These are phyloP conservation scores for Hemichromis elongatus DNA, from an alignment of 2,113 vertebrate genomes.

Conservation along the genomic window DNA sequence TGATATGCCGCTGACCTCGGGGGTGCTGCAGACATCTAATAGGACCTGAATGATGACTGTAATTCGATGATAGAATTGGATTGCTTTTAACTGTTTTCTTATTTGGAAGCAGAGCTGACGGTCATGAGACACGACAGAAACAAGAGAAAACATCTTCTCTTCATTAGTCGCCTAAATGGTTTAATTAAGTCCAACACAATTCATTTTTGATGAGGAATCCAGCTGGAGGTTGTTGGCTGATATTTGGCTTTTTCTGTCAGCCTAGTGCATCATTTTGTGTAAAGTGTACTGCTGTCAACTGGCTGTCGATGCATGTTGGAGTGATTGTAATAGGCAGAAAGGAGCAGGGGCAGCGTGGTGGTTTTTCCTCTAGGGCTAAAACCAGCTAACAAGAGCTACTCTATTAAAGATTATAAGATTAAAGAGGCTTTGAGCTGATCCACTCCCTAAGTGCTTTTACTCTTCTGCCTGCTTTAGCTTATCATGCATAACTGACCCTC, in stretches of 20 bases:
- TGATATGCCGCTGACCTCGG: background rate
- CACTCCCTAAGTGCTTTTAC: constrained; percentile 26
- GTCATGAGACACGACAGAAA: background rate
- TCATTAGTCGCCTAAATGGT: background rate
- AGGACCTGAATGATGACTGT: background rate
- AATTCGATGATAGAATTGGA: background rate
- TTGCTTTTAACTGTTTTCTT: background rate
- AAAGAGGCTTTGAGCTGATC: constrained; percentile 39
- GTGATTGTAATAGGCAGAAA: constrained; percentile 19
- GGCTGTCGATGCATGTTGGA: background rate
- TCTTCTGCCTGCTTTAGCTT: background rate
- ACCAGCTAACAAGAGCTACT: constrained; percentile 48
- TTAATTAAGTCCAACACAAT: background rate
- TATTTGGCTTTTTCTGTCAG: background rate
- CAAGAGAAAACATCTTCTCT: background rate
- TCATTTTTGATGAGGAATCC: background rate
- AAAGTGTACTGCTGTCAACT: background rate
- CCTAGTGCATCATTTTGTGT: background rate
- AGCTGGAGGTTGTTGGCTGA: background rate
- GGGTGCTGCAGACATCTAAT: background rate
- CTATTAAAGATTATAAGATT: constrained; percentile 64
- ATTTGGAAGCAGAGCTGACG: background rate
- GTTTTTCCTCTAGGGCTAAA: constrained; percentile 10
- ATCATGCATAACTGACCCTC: constrained; percentile 6
- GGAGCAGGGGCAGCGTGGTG: background rate